Evolutionary conservation across 2,888 invertebrate genomes (phyloP).

Genomic region (Acanthosepion pharaonis): DNA sequence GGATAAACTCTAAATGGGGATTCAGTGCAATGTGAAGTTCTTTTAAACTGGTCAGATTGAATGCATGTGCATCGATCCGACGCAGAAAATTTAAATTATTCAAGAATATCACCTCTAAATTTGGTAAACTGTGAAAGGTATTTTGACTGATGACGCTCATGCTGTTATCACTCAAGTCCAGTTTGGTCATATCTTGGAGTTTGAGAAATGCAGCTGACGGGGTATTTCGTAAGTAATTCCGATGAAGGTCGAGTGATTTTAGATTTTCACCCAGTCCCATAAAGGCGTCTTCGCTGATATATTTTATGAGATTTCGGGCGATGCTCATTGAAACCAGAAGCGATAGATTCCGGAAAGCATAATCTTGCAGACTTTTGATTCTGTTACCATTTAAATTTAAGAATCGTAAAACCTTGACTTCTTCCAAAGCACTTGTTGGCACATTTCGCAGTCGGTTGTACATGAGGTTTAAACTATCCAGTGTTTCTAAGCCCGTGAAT

Average conservation of each 20-base stretch:
- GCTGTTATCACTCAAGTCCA: slow-evolving; percentile 33
- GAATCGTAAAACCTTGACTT: background rate
- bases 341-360: background rate
- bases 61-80: slow-evolving; percentile 4
- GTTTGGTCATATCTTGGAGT: background rate
- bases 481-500: slow-evolving; percentile 6
- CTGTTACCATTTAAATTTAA: background rate
- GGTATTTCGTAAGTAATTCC: background rate
- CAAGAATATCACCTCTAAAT: background rate
- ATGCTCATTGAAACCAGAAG: background rate
- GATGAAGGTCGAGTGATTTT: background rate
- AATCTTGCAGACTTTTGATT: background rate
- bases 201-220: background rate
- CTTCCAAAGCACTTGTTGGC: background rate
- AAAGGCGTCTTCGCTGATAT: slow-evolving; percentile 34
- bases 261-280: background rate
- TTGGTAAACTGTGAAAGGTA: background rate
- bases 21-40: slow-evolving; percentile 25
- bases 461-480: slow-evolving; percentile 36
- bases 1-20: background rate
- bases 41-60: slow-evolving; percentile 24
- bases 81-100: slow-evolving; percentile 34
- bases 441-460: background rate
- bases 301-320: background rate
- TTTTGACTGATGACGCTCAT: background rate